phyloP scores from a whole-genome alignment of 2,113 vertebrate genomes.

The Apistogramma diplotaenia region DNA sequence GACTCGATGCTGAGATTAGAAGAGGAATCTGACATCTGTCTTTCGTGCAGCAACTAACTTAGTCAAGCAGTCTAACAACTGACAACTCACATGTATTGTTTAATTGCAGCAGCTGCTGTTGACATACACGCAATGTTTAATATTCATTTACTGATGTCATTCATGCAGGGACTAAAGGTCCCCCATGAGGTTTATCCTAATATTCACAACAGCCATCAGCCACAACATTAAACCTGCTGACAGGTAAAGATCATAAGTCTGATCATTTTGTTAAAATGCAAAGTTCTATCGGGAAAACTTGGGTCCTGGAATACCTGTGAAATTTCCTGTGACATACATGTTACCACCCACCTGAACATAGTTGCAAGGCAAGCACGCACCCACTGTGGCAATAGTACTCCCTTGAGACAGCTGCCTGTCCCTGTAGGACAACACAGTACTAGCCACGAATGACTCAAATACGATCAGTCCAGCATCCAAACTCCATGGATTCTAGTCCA shows the following conservation, averaged over 20 bases:
- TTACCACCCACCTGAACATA: neutral
- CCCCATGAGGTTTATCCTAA: neutral
- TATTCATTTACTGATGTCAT: neutral
- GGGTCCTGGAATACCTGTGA: neutral
- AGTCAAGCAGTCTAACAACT: constrained; percentile 13
- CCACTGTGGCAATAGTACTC: neutral
- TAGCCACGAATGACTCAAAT: too few relatives aligned
- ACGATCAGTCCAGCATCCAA: neutral
- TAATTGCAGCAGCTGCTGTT: constrained; percentile 24
- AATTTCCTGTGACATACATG: neutral
- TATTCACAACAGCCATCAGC: neutral
- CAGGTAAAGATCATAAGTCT: neutral
- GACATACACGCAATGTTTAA: constrained; percentile 1
- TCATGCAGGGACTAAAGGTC: neutral
- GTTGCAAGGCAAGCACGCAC: neutral
- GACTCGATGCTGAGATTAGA: constrained; percentile 10
- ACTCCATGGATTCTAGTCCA: neutral
- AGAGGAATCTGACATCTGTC: constrained; percentile 35
- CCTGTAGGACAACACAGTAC: too few relatives aligned
- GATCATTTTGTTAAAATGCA: neutral
- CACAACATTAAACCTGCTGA: neutral
- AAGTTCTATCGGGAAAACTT: neutral
- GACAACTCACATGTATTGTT: constrained; percentile 7
- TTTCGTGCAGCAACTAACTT: constrained; percentile 11
- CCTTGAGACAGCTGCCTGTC: neutral